Evolutionary conservation across 64 coral and sea anemone genomes (phyloP), one percentile per base, ranked within the genome.

Genomic region (Pocillopora verrucosa): DNA sequence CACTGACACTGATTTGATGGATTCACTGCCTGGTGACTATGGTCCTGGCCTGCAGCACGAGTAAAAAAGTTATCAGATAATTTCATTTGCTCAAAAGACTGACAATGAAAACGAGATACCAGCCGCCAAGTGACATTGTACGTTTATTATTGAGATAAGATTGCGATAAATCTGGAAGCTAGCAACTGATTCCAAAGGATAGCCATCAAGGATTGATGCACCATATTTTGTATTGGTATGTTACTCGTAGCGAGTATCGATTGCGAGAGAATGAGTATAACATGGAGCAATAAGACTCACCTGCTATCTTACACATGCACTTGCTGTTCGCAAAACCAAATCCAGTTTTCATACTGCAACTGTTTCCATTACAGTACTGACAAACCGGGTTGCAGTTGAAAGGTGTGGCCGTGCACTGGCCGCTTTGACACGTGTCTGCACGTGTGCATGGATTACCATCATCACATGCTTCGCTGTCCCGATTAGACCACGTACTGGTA

Each of bases 301-400:
- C 96, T 82, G 65, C 89, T 73, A 98, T 94, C 75, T 89, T 98
- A 83, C 96, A 98, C 38, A 68, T 98, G 24, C 96, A 98, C 3
- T 81, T 90, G 38, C 83, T 80, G 36, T 83, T 85, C 14, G 72
- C 86, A 58, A 78, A 94, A 16, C 96, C 96, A 61, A 89, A 98
- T 4, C 96, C 96, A 74, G 86, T 91, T 17, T 94, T 94, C 16
- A 78, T 86, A 58, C 80, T 92, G 64, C 96, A 98, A 5, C 26
- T 77, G 41, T 85, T 83, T 4, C 96, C 96, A 80, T 98, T 89
- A 70, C 96, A 98, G 36, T 58, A 70, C 67, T 94, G 96, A 58
- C 96, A 98, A 1, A 78, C n/a, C 3, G 89, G 75, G 20, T 98
- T 92, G n/a, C 96, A 98, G 4, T 15, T 92, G 36, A 98, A 98